phyloP scores from a whole-genome alignment of 1,140 invertebrate genomes.

The Branchinecta lindahli region DNA sequence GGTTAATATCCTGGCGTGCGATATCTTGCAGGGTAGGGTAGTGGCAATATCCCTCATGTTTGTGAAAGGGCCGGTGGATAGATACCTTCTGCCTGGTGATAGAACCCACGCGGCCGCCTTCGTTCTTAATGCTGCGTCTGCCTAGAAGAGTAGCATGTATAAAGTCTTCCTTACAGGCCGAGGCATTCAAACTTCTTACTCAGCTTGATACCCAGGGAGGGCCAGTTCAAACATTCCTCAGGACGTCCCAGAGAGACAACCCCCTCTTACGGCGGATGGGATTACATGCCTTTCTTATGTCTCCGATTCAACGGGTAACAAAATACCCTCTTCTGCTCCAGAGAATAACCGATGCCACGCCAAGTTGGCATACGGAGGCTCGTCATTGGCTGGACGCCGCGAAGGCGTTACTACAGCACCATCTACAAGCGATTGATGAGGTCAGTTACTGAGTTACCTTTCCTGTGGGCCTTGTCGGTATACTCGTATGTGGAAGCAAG shows the following conservation, averaged over 20 bases:
- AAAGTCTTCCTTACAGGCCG: neutral
- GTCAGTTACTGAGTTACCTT: neutral
- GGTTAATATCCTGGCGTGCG: too few relatives aligned
- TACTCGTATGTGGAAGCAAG: too few relatives aligned
- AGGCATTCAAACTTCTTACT: neutral
- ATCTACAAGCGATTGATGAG: slow-evolving; percentile 6
- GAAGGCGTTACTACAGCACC: neutral
- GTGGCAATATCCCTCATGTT: too few relatives aligned
- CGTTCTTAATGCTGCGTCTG: too few relatives aligned
- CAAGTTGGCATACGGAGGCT: neutral
- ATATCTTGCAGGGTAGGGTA: too few relatives aligned
- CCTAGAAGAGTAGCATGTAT: too few relatives aligned
- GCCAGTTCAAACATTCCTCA: neutral
- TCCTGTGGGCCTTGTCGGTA: too few relatives aligned
- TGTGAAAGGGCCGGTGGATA: too few relatives aligned
- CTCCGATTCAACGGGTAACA: neutral
- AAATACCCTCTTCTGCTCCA: neutral
- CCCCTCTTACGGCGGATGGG: neutral
- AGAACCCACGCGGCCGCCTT: too few relatives aligned
- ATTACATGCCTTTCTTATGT: neutral
- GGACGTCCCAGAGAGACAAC: neutral
- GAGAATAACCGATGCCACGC: neutral
- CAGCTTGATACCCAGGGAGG: neutral
- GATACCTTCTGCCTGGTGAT: too few relatives aligned
- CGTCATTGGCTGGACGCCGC: neutral